Evolutionary conservation across 2,888 invertebrate genomes (phyloP), one percentile per base, ranked within the genome.

Genomic region (Serripes groenlandicus): DNA sequence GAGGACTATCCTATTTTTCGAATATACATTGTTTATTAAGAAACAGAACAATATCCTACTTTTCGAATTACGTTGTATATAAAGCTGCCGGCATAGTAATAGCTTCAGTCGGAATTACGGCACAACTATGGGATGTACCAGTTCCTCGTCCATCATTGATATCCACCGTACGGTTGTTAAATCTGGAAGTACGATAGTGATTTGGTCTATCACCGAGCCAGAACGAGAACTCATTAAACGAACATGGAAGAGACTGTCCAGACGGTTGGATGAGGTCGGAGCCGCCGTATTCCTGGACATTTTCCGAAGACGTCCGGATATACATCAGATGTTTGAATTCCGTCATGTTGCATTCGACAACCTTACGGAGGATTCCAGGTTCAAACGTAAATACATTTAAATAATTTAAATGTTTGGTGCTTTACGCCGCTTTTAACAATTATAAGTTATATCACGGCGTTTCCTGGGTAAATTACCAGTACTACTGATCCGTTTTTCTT

Each of bases 311-410:
- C 32, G 62, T 3, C 62, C 62, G n/a, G 62, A 30, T 62, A 11
- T 62, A 32, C 62, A 62, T n/a, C 30, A 30, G 30, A 26, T 62
- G 32, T 62, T 62, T 18, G 9, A 26, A 23, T 62, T 62, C 21
- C 15, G 62, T 18, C 62, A 62, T n/a, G 62, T 62, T 9, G 34
- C 26, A 2, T 15, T 11, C 34, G 30, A 62, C 32, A 62, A 32
- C 1, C 28, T 62, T 18, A 4, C 62, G 32, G 62, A 62, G 32
- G 62, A 62, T 18, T 62, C 62, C 1, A 34, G 34, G 1, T 62
- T 62, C 32, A 62, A 32, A 62, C 62, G 62, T 62, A 62, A 62
- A 34, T 15, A 42, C 42, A 42, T 42, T 18, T 42, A 18, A 42
- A 42, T 9, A 42, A 42, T 18, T 42, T 42, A 11, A 42, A 42